These are phyloP conservation scores for Oophaga sylvatica DNA, from an alignment of 2,797 vertebrate species.

Conservation along the genomic window DNA sequence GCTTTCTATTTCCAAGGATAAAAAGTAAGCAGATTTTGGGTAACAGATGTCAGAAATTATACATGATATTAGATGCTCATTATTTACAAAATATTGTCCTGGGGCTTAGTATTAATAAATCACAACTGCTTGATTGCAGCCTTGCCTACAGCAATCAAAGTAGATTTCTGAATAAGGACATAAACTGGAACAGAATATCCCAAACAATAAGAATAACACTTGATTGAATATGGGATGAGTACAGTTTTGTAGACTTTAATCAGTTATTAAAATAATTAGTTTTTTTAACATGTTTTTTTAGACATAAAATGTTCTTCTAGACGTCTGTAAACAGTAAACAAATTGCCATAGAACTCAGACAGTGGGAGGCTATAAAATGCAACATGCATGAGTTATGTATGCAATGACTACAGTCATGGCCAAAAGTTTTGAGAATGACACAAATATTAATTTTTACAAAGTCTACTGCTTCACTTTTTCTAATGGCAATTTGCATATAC, in stretches of 20 bases:
- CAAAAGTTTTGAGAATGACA: too few relatives aligned
- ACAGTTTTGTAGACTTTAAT: conserved; percentile 28
- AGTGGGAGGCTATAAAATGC: too few relatives aligned
- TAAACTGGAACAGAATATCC: conserved; percentile 44
- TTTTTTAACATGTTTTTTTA: conserved; percentile 23
- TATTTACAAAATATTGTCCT: conserved; percentile 61
- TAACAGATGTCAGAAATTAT: conserved; percentile 60
- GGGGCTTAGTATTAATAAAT: conserved; percentile 58
- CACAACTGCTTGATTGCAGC: conserved; percentile 52
- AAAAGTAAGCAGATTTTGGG: conserved; percentile 54
- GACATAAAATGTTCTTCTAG: conserved; percentile 24
- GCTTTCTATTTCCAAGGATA: conserved; percentile 28
- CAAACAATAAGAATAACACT: conserved; percentile 37
- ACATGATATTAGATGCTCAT: conserved; percentile 50
- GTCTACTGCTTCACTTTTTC: too few relatives aligned
- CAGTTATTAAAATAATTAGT: conserved; percentile 43
- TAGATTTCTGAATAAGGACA: conserved; percentile 41
- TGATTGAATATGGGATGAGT: conserved; percentile 30
- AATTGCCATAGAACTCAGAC: neutral
- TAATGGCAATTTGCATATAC: too few relatives aligned
- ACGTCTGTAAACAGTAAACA: conserved; percentile 6
- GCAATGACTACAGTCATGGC: too few relatives aligned
- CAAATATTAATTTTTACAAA: too few relatives aligned
- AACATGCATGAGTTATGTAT: neutral
- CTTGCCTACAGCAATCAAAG: conserved; percentile 32